Evolutionary conservation across 2,113 vertebrate genomes (phyloP).

Genomic region (Paraplagusia blochii): DNA sequence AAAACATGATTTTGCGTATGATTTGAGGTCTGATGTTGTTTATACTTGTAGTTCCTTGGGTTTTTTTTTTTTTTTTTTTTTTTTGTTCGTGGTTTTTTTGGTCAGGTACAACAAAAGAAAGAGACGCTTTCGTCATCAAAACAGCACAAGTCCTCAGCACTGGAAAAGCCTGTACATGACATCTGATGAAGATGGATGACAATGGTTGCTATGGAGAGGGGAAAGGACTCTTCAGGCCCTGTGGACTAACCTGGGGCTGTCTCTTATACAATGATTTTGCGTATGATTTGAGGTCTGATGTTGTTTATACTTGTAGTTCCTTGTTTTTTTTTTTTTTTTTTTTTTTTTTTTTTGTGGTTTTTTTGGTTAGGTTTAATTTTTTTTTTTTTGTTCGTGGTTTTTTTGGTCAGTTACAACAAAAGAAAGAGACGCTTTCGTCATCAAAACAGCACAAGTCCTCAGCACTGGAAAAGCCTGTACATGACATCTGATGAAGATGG

Average conservation of each 20-base stretch:
- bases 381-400: background rate
- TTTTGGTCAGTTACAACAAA: slow-evolving; percentile 47
- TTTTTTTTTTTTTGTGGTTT: slow-evolving; percentile 37
- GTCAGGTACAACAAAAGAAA: slow-evolving; percentile 48
- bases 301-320: slow-evolving; percentile 13
- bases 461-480: slow-evolving; percentile 36
- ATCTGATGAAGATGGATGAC: slow-evolving; percentile 74
- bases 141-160: slow-evolving; percentile 40
- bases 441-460: slow-evolving; percentile 50
- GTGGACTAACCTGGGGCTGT: slow-evolving; percentile 44
- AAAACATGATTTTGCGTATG: background rate
- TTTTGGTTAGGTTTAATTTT: too few species aligned
- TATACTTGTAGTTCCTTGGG: slow-evolving; percentile 26
- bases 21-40: too few species aligned
- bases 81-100: background rate
- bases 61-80: slow-evolving; percentile 35
- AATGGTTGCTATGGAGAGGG: slow-evolving; percentile 56
- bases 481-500: slow-evolving; percentile 72
- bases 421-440: slow-evolving; percentile 43
- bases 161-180: slow-evolving; percentile 47
- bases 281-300: too few species aligned
- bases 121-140: slow-evolving; percentile 54
- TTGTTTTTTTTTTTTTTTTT: slow-evolving; percentile 39
- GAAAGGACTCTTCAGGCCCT: slow-evolving; percentile 53
- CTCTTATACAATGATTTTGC: background rate